These are phyloP conservation scores for Leptinotarsa texana DNA, from an alignment of 1,140 invertebrate genomes.

Conservation along the genomic window DNA sequence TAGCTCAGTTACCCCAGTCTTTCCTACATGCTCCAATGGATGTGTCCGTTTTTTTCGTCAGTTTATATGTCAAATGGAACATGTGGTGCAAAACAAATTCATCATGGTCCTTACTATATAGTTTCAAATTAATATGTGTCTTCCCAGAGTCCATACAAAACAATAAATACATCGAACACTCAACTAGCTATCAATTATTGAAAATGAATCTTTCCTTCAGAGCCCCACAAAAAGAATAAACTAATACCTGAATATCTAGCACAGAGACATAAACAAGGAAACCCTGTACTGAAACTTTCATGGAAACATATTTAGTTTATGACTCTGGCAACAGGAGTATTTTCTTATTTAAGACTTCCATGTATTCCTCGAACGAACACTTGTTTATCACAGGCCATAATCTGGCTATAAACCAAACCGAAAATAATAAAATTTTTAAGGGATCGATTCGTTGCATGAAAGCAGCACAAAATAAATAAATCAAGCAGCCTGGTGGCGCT, in stretches of 20 bases:
- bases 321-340: conserved; percentile 5
- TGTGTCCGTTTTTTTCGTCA: too few relatives aligned
- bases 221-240: conserved; percentile 12
- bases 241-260: background rate
- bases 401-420: conserved; percentile 26
- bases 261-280: background rate
- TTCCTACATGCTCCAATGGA: too few relatives aligned
- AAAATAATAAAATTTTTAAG: conserved; percentile 36
- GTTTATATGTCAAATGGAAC: too few relatives aligned
- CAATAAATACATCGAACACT: background rate
- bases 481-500: conserved; percentile 21
- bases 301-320: conserved; percentile 19
- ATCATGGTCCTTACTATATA: background rate
- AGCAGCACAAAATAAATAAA: conserved; percentile 36
- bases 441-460: conserved; percentile 35
- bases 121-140: background rate
- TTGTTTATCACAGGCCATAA: conserved; percentile 29
- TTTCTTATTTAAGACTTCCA: conserved; percentile 14
- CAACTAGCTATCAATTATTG: background rate
- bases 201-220: background rate
- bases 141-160: background rate
- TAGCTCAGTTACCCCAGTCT: too few relatives aligned
- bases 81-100: too few relatives aligned
- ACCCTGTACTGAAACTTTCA: conserved; percentile 10
- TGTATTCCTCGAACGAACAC: conserved; percentile 20